Evolutionary conservation across 2,888 invertebrate genomes (phyloP).

Genomic region (Hedya salicella): DNA sequence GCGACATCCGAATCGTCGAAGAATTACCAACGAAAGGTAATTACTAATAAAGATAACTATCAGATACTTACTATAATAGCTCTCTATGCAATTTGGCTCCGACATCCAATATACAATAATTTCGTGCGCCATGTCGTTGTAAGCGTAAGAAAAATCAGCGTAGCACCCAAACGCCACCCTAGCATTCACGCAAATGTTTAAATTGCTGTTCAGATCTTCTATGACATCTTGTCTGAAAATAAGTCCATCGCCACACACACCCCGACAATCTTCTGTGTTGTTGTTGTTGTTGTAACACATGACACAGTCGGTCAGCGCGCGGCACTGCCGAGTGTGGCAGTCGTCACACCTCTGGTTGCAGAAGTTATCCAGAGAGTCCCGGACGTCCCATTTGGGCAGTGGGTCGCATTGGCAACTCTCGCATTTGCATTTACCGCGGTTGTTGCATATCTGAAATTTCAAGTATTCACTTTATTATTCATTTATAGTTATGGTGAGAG

Average conservation of each 20-base stretch:
- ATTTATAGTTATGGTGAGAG: too few relatives aligned
- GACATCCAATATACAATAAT: slow-evolving; percentile 16
- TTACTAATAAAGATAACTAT: too few relatives aligned
- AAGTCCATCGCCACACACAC: slow-evolving; percentile 9
- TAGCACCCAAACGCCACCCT: slow-evolving; percentile 38
- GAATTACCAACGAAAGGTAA: too few relatives aligned
- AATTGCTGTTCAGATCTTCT: slow-evolving; percentile 1
- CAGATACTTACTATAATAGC: slow-evolving; percentile 39
- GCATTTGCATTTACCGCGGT: slow-evolving; percentile 32
- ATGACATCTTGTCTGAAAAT: neutral
- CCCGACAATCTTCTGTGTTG: slow-evolving; percentile 7
- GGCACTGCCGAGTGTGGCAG: slow-evolving; percentile 28
- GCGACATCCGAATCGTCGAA: too few relatives aligned
- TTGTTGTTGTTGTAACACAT: slow-evolving; percentile 8
- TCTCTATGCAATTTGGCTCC: slow-evolving; percentile 30
- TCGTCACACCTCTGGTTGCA: slow-evolving; percentile 14
- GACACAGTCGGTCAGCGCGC: slow-evolving; percentile 13
- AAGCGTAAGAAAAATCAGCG: slow-evolving; percentile 28
- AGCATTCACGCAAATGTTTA: slow-evolving; percentile 10
- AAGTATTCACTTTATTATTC: too few relatives aligned
- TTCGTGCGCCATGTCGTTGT: slow-evolving; percentile 7
- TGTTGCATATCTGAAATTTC: slow-evolving; percentile 35
- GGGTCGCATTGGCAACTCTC: slow-evolving; percentile 23
- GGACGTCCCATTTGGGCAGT: slow-evolving; percentile 34
- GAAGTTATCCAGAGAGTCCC: slow-evolving; percentile 18